Conservation (phyloP, 2,888 invertebrate species). For the Pardosa pseudoannulata region DNA sequence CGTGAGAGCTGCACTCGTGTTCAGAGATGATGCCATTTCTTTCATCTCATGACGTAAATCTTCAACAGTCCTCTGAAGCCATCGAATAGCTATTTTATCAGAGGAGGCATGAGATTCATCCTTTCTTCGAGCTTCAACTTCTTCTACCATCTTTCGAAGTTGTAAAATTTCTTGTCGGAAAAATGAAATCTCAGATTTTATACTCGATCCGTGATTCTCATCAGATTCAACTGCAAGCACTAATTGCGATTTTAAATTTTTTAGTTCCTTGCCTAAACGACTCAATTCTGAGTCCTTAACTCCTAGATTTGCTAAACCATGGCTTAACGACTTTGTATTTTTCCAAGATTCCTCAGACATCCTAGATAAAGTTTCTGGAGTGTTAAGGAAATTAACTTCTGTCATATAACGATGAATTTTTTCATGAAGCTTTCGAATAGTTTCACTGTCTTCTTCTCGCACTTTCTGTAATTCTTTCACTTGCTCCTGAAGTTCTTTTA, state of each 20-base stretch:
- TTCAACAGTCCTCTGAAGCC: slow-evolving; percentile 72
- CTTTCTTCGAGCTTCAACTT: slow-evolving; percentile 48
- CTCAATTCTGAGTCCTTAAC: slow-evolving; percentile 17
- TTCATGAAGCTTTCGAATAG: slow-evolving; percentile 59
- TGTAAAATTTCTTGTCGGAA: slow-evolving; percentile 67
- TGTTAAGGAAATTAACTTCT: background rate
- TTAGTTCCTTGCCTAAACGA: background rate
- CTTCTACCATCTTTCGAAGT: slow-evolving; percentile 66
- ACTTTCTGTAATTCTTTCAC: slow-evolving; percentile 48
- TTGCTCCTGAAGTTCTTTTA: slow-evolving; percentile 44
- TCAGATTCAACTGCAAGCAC: background rate
- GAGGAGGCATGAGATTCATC: slow-evolving; percentile 36
- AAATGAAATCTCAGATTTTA: slow-evolving; percentile 61
- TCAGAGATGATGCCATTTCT: slow-evolving; percentile 72
- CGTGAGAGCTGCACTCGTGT: slow-evolving; percentile 68
- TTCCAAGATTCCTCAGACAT: background rate
- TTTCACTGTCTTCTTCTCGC: slow-evolving; percentile 62
- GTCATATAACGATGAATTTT: slow-evolving; percentile 16
- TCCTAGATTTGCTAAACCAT: slow-evolving; percentile 1
- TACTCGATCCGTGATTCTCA: slow-evolving; percentile 13
- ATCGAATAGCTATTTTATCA: slow-evolving; percentile 63
- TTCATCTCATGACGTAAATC: slow-evolving; percentile 72
- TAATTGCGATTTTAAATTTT: background rate
- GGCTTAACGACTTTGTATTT: slow-evolving; percentile 27
- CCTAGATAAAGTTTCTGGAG: background rate